phyloP scores from a whole-genome alignment of 2,113 vertebrate species.

The Pungitius pungitius region DNA sequence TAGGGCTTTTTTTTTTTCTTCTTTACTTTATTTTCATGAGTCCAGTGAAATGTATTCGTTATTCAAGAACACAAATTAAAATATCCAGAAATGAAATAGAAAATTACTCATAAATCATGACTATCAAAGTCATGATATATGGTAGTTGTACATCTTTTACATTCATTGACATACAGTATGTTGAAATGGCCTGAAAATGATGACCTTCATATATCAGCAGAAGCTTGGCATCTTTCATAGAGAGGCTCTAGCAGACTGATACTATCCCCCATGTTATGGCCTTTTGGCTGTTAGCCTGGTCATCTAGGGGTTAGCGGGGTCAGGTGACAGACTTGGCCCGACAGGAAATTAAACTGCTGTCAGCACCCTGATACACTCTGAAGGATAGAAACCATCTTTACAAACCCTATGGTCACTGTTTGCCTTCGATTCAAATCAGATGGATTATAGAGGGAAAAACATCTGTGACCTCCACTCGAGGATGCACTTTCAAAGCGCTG shows the following conservation, averaged over 20 bases:
- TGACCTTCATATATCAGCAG: neutral
- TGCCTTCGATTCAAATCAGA: neutral
- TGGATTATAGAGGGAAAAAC: neutral
- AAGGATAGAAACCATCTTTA: neutral
- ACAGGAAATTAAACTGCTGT: neutral
- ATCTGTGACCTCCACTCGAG: neutral
- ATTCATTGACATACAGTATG: neutral
- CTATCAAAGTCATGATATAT: too few species aligned
- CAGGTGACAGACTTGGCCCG: neutral
- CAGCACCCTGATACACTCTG: neutral
- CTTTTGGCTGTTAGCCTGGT: neutral
- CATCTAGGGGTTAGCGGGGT: neutral
- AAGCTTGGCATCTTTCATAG: neutral
- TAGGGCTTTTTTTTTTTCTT: too few species aligned
- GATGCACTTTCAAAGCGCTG: constrained; percentile 1
- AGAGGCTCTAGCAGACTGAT: neutral
- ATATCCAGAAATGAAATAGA: too few species aligned
- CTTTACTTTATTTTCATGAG: neutral
- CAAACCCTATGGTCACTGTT: neutral
- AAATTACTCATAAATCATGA: too few species aligned
- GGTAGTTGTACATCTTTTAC: neutral
- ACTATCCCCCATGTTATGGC: neutral
- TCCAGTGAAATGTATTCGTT: too few species aligned
- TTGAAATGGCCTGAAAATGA: neutral
- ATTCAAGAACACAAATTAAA: neutral